Evolutionary conservation across 2,888 invertebrate species (phyloP).

Genomic region (Metallyticus violacea): DNA sequence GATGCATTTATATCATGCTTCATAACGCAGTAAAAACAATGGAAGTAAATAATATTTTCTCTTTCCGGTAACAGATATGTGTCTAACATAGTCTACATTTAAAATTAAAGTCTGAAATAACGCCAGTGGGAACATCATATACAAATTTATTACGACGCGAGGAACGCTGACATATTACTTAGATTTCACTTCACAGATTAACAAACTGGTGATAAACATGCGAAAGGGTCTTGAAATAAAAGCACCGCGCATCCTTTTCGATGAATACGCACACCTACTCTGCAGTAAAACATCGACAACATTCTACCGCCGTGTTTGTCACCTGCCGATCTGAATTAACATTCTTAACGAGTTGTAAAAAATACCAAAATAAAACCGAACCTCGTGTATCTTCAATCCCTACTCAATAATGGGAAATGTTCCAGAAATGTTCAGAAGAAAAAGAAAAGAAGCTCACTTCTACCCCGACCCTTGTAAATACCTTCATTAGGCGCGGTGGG

Average conservation of each 20-base stretch:
- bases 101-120: too few relatives aligned
- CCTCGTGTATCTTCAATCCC: background rate
- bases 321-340: background rate
- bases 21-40: too few relatives aligned
- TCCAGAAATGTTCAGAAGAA: background rate
- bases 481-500: background rate
- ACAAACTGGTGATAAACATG: background rate
- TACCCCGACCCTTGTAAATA: background rate
- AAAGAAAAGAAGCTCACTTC: too few relatives aligned
- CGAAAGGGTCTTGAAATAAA: background rate
- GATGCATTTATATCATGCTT: too few relatives aligned
- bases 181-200: background rate
- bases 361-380: background rate
- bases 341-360: background rate
- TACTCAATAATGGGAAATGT: background rate
- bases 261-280: background rate
- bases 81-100: too few relatives aligned
- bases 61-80: too few relatives aligned
- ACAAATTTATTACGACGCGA: too few relatives aligned
- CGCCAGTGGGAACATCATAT: too few relatives aligned
- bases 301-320: background rate
- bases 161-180: background rate
- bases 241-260: background rate
- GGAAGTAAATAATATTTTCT: too few relatives aligned
- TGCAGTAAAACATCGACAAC: background rate